Base-by-base conservation (phyloP, 2,888 invertebrate species). In the Rhagonycha fulva region DNA sequence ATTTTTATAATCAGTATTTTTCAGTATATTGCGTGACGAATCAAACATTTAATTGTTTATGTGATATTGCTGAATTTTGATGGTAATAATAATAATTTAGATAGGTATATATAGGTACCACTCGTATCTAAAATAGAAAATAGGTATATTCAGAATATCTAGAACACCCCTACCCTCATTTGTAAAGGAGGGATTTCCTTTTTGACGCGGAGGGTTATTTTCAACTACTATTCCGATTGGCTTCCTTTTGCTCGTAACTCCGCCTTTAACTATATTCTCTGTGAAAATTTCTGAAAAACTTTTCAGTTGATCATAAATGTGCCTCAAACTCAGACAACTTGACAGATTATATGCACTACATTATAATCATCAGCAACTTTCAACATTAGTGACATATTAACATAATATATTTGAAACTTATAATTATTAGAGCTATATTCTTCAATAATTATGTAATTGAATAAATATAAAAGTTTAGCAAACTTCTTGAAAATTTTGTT, bases 251-350 rank as follows among this genome's bases (percentile, higher is more conserved):
- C 80, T 78, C 77, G 82, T 80, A 78, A 80, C 83, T 82, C 85
- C 86, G 81, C 86, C 86, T 82, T 79, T 77, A 75, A 80, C 72
- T 82, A 80, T 81, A 82, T 82, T 81, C 80, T 77, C 81, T 82
- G 82, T 83, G 83, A 83, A 82, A 82, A 80, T 79, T 81, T 81
- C 78, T 79, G 83, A 85, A 86, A 87, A 87, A 87, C 83, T 83
- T 83, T 82, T 79, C 84, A 87, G 87, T 87, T 82, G 86, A 86
- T 87, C 87, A 86, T 86, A 86, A 85, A 86, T 83, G 86, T 83
- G 84, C 84, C 80, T 81, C 81, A 84, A 82, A 83, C 82, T 82
- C 84, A 82, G 82, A 81, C 82, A 81, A 78, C 80, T 82, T 83
- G 85, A 84, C 84, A 83, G 83, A 84, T 85, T 83, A 81, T 80